A percentile compares a stretch with the other conserved stretches of the same genome.
phyloP scores from a whole-genome alignment of 2,888 invertebrate species.

The Escarpia spicata region DNA sequence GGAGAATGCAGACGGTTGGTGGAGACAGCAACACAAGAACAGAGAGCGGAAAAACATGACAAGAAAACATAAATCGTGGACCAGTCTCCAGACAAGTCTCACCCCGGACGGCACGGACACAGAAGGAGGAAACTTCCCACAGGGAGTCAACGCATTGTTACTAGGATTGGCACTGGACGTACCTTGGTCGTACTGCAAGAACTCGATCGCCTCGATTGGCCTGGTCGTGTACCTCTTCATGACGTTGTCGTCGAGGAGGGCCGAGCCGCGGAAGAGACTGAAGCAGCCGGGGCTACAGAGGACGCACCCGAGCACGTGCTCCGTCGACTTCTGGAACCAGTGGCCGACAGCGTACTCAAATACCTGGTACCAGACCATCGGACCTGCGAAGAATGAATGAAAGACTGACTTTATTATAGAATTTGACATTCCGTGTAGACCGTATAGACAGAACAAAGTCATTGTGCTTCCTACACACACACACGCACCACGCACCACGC shows the following conservation, averaged over 20 bases:
- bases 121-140: too few species aligned
- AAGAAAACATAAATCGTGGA: too few species aligned
- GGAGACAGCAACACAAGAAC: too few species aligned
- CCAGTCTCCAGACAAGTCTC: too few species aligned
- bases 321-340: constrained; percentile 92
- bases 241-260: constrained; percentile 57
- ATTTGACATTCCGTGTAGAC: not conserved
- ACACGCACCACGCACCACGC: too few species aligned
- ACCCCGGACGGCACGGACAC: too few species aligned
- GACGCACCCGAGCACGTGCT: constrained; percentile 77
- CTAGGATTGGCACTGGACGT: not conserved
- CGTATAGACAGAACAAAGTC: not conserved
- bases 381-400: constrained; percentile 68
- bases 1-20: too few species aligned
- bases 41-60: too few species aligned
- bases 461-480: too few species aligned
- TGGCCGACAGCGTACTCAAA: constrained; percentile 93
- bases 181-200: constrained; percentile 57
- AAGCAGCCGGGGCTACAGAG: constrained; percentile 57
- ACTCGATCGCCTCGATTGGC: constrained; percentile 47
- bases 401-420: not conserved
- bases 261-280: constrained; percentile 52
- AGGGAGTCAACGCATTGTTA: too few species aligned
- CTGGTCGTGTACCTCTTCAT: constrained; percentile 50
- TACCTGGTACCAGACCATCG: constrained; percentile 87